Evolutionary conservation across 2,888 invertebrate genomes (phyloP).

Genomic region (Reticulitermes lucifugus): DNA sequence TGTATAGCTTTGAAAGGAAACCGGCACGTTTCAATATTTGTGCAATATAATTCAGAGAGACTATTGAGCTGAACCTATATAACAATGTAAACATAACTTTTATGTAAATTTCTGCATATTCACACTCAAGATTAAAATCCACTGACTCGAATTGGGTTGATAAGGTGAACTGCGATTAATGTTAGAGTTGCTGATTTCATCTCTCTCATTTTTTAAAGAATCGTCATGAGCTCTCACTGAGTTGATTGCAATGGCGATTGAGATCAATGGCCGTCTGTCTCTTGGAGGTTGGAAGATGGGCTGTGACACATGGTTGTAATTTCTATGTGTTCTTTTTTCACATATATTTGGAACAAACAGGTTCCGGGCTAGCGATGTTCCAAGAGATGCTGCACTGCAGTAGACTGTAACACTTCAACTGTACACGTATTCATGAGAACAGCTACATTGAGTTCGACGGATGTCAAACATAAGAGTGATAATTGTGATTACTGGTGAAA

Average conservation of each 20-base stretch:
- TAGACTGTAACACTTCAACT: conserved; percentile 9
- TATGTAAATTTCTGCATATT: too few relatives aligned
- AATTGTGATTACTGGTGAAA: neutral
- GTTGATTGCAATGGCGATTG: conserved; percentile 4
- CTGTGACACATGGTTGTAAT: neutral
- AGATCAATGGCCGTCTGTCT: conserved; percentile 33
- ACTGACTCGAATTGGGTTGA: too few relatives aligned
- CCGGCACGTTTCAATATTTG: too few relatives aligned
- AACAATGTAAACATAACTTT: too few relatives aligned
- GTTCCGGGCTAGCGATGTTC: conserved; percentile 22
- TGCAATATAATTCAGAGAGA: too few relatives aligned
- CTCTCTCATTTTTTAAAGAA: neutral
- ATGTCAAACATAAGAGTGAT: too few relatives aligned
- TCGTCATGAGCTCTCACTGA: neutral
- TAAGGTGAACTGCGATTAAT: neutral
- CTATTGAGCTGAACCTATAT: too few relatives aligned
- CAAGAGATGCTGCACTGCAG: neutral
- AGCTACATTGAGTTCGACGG: too few relatives aligned
- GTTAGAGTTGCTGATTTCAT: neutral
- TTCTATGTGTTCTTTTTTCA: conserved; percentile 20
- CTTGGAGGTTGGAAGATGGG: conserved; percentile 21
- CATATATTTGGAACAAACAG: conserved; percentile 35
- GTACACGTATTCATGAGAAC: neutral
- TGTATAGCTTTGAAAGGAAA: too few relatives aligned
- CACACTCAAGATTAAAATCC: too few relatives aligned